Evolutionary conservation across 30 jellyfish, hydroid and myxozoan species (phyloP).

Genomic region (Hydra vulgaris): DNA sequence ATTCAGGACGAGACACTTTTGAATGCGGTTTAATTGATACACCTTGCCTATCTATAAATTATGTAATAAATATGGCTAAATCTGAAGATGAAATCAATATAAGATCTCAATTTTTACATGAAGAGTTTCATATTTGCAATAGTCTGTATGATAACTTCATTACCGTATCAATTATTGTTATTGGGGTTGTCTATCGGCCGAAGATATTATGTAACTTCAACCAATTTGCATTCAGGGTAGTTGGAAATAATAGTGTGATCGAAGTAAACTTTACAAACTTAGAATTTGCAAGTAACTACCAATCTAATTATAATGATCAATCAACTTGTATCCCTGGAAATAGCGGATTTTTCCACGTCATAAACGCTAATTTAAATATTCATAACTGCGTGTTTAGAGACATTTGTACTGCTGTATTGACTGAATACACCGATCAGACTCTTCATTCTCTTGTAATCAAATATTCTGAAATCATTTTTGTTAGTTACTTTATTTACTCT

Average conservation of each 20-base stretch:
- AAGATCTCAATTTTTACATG: conserved; percentile 3
- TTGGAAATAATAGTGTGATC: background rate
- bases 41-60: conserved; percentile 2
- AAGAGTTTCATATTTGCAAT: conserved; percentile 4
- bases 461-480: conserved; percentile 13
- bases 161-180: background rate
- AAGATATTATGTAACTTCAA: background rate
- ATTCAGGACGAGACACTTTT: conserved; percentile 1
- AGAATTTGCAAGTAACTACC: background rate
- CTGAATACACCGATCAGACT: conserved; percentile 3
- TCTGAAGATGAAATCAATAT: conserved; percentile 10
- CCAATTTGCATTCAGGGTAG: background rate
- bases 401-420: conserved; percentile 41
- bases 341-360: conserved; percentile 29
- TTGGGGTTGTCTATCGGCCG: background rate
- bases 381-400: conserved; percentile 23
- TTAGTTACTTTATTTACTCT: conserved; percentile 35
- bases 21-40: background rate
- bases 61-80: conserved; percentile 2
- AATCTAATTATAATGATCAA: background rate
- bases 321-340: conserved; percentile 40
- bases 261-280: background rate
- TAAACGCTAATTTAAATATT: conserved; percentile 28
- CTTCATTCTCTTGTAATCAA: conserved; percentile 13
- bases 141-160: background rate